Conservation (phyloP, 2,113 vertebrate species). For the Guaruba guarouba region DNA sequence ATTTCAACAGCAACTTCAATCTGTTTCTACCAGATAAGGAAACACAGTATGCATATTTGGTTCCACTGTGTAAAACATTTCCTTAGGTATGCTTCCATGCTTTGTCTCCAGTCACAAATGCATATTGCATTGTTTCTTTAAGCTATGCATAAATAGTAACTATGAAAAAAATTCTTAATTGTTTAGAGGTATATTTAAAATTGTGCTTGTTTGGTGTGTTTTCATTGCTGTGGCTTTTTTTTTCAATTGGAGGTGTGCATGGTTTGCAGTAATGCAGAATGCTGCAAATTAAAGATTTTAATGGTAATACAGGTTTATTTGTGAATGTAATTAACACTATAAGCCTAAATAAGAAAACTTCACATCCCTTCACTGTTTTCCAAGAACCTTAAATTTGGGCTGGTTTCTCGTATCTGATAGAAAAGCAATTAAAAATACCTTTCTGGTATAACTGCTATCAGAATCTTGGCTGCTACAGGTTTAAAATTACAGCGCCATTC, state of each 20-base stretch:
- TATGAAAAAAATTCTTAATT: not conserved
- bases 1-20: not conserved
- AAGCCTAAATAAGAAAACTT: not conserved
- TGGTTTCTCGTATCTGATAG: not conserved
- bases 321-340: not conserved
- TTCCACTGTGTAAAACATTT: not conserved
- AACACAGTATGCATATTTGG: not conserved
- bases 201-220: not conserved
- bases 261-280: not conserved
- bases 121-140: not conserved
- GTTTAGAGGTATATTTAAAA: not conserved
- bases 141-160: not conserved
- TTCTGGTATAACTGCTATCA: not conserved
- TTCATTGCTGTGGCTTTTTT: not conserved
- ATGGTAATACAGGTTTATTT: not conserved
- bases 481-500: not conserved
- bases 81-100: not conserved
- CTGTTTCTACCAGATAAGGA: slow-evolving; percentile 12
- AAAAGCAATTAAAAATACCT: not conserved
- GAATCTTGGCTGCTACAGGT: not conserved
- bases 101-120: not conserved
- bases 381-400: not conserved
- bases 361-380: not conserved
- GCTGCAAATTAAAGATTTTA: not conserved
- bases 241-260: not conserved